Conservation (phyloP, 2,797 vertebrate genomes). For the Fistularia tabacaria region DNA sequence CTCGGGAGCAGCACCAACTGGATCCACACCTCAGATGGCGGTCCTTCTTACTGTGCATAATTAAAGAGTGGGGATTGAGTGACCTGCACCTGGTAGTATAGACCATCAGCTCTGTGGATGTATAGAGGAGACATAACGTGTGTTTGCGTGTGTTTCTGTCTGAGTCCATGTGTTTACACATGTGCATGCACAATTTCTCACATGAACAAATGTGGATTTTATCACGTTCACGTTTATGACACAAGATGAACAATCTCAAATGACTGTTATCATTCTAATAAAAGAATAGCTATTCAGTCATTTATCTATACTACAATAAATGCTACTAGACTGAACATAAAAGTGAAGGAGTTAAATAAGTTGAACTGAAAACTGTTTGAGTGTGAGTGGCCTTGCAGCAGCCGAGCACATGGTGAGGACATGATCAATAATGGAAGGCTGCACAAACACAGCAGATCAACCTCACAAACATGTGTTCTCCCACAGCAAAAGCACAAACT, state of each 20-base stretch:
- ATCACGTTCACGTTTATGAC: constrained; percentile 9
- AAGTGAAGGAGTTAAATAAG: no score
- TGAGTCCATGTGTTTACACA: background rate
- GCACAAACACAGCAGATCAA: constrained; percentile 44
- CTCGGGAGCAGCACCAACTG: constrained; percentile 59
- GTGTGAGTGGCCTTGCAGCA: constrained; percentile 24
- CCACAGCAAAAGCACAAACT: constrained; percentile 33
- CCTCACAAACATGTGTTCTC: constrained; percentile 31
- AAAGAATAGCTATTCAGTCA: no score
- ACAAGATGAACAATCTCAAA: background rate
- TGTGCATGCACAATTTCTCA: background rate
- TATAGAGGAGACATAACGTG: constrained; percentile 34
- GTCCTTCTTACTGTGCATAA: constrained; percentile 75
- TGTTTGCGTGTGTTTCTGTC: background rate
- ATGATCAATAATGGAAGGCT: constrained; percentile 65
- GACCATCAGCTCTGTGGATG: constrained; percentile 51
- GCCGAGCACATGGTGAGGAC: constrained; percentile 43
- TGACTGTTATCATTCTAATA: no score
- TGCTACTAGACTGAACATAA: background rate
- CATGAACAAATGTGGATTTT: background rate
- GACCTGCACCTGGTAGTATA: constrained; percentile 65
- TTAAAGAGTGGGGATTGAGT: constrained; percentile 73
- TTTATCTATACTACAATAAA: no score
- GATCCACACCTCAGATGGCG: constrained; percentile 67
- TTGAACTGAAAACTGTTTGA: no score